phyloP scores from a whole-genome alignment of 1,140 invertebrate genomes.

The Pseudobourletiella spinata region DNA sequence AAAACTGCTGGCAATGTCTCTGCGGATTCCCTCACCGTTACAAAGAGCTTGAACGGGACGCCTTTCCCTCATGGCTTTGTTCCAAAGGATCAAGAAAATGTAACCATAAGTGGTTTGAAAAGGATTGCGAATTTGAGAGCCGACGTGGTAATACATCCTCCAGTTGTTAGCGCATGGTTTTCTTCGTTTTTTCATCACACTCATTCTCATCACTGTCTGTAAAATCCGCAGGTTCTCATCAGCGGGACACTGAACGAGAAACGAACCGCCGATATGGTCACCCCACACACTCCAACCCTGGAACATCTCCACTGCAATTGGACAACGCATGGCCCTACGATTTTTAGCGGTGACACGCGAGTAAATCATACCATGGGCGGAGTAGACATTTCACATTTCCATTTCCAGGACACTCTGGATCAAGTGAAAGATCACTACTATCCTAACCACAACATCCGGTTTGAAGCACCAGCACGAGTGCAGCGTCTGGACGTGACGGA shows the following conservation, averaged over 20 bases:
- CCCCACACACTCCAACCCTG: too few relatives aligned
- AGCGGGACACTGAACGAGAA: too few relatives aligned
- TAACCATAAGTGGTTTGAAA: constrained; percentile 7
- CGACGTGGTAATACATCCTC: too few relatives aligned
- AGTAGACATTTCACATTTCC: constrained; percentile 3
- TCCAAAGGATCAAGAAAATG: not conserved
- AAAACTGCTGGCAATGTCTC: not conserved
- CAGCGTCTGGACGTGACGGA: not conserved
- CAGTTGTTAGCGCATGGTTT: too few relatives aligned
- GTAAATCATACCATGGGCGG: constrained; percentile 5
- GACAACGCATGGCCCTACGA: not conserved
- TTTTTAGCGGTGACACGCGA: constrained; percentile 1
- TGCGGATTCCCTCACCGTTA: not conserved
- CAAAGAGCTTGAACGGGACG: constrained; percentile 1
- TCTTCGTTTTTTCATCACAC: too few relatives aligned
- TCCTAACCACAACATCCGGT: constrained; percentile 13
- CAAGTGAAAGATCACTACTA: not conserved
- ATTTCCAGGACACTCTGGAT: constrained; percentile 3
- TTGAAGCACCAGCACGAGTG: constrained; percentile 1
- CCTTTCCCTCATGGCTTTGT: constrained; percentile 18
- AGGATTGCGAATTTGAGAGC: constrained; percentile 1
- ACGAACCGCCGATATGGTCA: too few relatives aligned
- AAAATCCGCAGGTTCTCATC: too few relatives aligned
- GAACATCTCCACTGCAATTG: too few relatives aligned
- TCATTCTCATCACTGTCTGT: too few relatives aligned